phyloP scores from a whole-genome alignment of 1,140 invertebrate genomes.

The Drosophila obscura region DNA sequence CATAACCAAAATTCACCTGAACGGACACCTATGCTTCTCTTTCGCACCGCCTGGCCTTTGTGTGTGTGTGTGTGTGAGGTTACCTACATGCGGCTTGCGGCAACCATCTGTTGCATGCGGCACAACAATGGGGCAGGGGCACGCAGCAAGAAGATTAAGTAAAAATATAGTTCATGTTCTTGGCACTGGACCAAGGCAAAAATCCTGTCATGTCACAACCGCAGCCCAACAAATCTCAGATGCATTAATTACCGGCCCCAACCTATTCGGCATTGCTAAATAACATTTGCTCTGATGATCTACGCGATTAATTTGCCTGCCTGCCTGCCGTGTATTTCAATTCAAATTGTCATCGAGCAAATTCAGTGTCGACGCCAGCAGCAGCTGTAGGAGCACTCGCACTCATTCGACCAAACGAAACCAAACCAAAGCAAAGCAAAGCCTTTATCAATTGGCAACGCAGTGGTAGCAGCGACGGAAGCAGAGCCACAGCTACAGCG shows the following conservation, averaged over 20 bases:
- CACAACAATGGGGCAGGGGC: neutral
- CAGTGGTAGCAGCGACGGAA: conserved; percentile 17
- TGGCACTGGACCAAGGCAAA: conserved; percentile 56
- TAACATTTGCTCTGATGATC: conserved; percentile 59
- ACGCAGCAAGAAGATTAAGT: neutral
- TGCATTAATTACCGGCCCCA: conserved; percentile 53
- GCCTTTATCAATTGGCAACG: conserved; percentile 66
- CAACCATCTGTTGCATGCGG: conserved; percentile 42
- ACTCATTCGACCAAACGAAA: too few species aligned
- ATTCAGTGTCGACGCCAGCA: conserved; percentile 17
- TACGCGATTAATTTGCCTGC: conserved; percentile 45
- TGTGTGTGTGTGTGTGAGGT: conserved; percentile 6
- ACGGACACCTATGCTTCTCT: neutral
- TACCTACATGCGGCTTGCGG: conserved; percentile 7
- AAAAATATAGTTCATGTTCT: conserved; percentile 8
- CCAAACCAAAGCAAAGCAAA: neutral
- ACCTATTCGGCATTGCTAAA: conserved; percentile 43
- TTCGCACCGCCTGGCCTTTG: too few species aligned
- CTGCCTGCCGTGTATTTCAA: conserved; percentile 12
- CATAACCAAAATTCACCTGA: conserved; percentile 27
- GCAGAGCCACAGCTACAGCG: neutral
- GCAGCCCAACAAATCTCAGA: conserved; percentile 59
- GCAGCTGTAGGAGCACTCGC: neutral
- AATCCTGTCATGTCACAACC: conserved; percentile 22
- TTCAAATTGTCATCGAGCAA: conserved; percentile 53